Evolutionary conservation across 1,140 invertebrate species (phyloP), one percentile per base, ranked within the genome.

Genomic region (Drosophila aff.): DNA sequence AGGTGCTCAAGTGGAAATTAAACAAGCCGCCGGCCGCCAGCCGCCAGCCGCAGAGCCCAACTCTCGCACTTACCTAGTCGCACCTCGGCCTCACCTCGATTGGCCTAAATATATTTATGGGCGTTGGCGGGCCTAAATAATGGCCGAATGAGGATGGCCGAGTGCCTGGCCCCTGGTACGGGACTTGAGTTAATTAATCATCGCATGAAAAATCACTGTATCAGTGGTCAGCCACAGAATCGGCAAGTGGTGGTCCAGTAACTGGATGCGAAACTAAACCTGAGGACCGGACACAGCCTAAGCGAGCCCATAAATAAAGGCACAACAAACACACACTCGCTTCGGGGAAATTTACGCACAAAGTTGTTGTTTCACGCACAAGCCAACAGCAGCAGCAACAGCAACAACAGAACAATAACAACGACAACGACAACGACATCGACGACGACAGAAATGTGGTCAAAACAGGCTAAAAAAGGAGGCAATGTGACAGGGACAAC

Each of bases 1-100:
- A 81, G 79, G 79, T 79, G 77, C 55, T 80, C 77, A 72, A 80
- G 77, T 75, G 76, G 69, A 81, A 81, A 80, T 81, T 75, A 80
- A 80, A 80, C 71, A 81, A 63, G 64, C 49, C 50, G 36, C 49
- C 59, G 38, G 44, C 44, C 21, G 50, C 28, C 44, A 18, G 41
- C 40, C 41, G 41, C 16, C 41, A 41, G 43, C 44, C 52, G 33
- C 52, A 36, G 50, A 55, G 33, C n/a, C 26, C 47, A 50, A 28
- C 44, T 59, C 44, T 38, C 9, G 26, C 66, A 65, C 57, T 40
- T 28, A 57, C 50, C 69, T 69, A 60, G 69, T 31, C 36, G 23
- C 26, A 47, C 47, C 67, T 33, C 23, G 16, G 69, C 23, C 36
- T n/a, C 18, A 47, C 38, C 47, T 63, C 33, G 28, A 50, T 57